A percentile compares a stretch with the other conserved stretches of the same genome.
Conservation (phyloP, 2,797 vertebrate genomes). For the Aplochiton taeniatus region DNA sequence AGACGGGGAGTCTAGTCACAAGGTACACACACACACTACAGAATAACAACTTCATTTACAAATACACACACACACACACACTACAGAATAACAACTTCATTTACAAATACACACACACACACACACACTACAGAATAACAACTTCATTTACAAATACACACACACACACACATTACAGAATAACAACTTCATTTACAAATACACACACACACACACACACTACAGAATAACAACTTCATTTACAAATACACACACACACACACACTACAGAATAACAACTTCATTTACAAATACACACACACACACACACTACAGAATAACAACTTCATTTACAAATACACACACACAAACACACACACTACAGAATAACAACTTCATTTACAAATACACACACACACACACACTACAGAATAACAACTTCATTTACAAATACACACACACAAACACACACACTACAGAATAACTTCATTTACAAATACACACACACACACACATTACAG, state of each 20-base stretch:
- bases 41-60: background rate
- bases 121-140: background rate
- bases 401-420: background rate
- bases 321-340: background rate
- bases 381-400: background rate
- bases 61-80: background rate
- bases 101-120: background rate
- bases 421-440: background rate
- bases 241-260: background rate
- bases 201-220: background rate
- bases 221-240: no score
- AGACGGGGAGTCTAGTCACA: slow-evolving; percentile 97
- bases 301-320: background rate
- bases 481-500: background rate
- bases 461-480: background rate
- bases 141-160: background rate
- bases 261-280: background rate
- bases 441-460: background rate
- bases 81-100: background rate
- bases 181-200: no score
- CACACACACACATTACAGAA: no score
- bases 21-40: slow-evolving; percentile 74
- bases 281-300: background rate
- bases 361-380: background rate
- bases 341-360: background rate